Conservation (phyloP, 2,797 vertebrate genomes). For the Hypotaenidia okinawae region DNA sequence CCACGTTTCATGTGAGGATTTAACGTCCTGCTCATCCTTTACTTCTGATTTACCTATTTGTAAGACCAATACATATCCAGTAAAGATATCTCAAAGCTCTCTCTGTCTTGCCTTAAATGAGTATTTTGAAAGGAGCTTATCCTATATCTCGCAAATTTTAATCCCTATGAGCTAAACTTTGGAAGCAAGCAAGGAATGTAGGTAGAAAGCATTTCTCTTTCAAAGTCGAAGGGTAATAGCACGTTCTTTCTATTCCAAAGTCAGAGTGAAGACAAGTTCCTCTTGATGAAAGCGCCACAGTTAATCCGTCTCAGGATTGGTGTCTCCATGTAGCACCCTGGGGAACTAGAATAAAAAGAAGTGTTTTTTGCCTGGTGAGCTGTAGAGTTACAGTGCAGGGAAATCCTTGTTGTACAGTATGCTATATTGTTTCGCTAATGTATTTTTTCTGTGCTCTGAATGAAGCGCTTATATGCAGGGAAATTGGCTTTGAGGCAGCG, state of each 20-base stretch:
- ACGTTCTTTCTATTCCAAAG: conserved; percentile 52
- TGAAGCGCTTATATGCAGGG: conserved; percentile 31
- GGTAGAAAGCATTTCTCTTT: conserved; percentile 55
- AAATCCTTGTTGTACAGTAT: conserved; percentile 69
- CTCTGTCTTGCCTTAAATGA: neutral
- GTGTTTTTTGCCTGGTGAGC: conserved; percentile 53
- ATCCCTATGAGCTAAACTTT: conserved; percentile 42
- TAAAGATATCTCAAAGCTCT: neutral
- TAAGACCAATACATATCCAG: neutral
- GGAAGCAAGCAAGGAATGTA: neutral
- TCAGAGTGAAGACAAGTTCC: conserved; percentile 59
- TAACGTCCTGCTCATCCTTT: neutral
- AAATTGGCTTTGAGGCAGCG: conserved; percentile 45
- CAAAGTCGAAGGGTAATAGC: neutral
- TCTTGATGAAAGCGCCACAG: conserved; percentile 63
- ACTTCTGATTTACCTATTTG: neutral
- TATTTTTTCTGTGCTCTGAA: conserved; percentile 58
- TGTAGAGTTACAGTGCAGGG: conserved; percentile 63
- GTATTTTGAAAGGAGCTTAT: conserved; percentile 39
- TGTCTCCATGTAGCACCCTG: conserved; percentile 64
- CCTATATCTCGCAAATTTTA: conserved; percentile 47
- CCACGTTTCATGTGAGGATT: neutral
- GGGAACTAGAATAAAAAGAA: conserved; percentile 65
- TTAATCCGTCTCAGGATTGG: conserved; percentile 58
- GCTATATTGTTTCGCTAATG: conserved; percentile 61